A percentile compares a stretch with the other conserved stretches of the same genome.
These are phyloP conservation scores for Lomographa bimaculata DNA, from an alignment of 2,888 invertebrate species.

Conservation along the genomic window DNA sequence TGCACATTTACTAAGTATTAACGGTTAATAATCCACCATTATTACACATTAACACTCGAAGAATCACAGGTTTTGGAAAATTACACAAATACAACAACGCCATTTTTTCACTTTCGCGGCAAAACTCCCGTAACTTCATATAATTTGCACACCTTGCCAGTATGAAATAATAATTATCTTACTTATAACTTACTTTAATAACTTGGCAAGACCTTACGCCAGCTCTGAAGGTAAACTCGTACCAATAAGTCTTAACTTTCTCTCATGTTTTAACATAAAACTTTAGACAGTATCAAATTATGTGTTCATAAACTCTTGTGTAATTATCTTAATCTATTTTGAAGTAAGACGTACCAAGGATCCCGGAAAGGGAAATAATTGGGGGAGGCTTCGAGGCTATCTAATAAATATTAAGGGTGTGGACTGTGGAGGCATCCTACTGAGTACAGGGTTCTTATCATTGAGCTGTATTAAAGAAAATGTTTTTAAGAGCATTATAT, in stretches of 20 bases:
- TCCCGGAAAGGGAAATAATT: constrained; percentile 7
- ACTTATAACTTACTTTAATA: constrained; percentile 52
- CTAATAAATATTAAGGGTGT: constrained; percentile 6
- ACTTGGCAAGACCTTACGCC: constrained; percentile 44
- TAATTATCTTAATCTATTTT: constrained; percentile 10
- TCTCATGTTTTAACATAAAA: constrained; percentile 34
- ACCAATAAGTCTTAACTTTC: constrained; percentile 35
- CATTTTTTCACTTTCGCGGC: too few species aligned
- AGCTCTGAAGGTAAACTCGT: constrained; percentile 32
- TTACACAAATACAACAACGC: too few species aligned
- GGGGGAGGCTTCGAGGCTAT: not conserved
- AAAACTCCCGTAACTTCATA: constrained; percentile 43
- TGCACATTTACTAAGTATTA: too few species aligned
- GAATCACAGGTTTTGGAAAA: too few species aligned
- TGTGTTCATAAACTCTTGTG: constrained; percentile 8
- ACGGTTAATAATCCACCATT: too few species aligned
- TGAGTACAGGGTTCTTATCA: too few species aligned
- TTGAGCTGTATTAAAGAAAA: too few species aligned
- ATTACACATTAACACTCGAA: too few species aligned
- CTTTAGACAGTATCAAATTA: constrained; percentile 24
- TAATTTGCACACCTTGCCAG: constrained; percentile 50
- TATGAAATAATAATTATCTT: constrained; percentile 34
- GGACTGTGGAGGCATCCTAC: too few species aligned
- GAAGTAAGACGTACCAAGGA: constrained; percentile 4
- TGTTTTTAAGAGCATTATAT: too few species aligned